Percentiles rank a stretch among this genome's conserved stretches.
Evolutionary conservation across 2,113 vertebrate genomes (phyloP).

Genomic region (Larimichthys polyactis): DNA sequence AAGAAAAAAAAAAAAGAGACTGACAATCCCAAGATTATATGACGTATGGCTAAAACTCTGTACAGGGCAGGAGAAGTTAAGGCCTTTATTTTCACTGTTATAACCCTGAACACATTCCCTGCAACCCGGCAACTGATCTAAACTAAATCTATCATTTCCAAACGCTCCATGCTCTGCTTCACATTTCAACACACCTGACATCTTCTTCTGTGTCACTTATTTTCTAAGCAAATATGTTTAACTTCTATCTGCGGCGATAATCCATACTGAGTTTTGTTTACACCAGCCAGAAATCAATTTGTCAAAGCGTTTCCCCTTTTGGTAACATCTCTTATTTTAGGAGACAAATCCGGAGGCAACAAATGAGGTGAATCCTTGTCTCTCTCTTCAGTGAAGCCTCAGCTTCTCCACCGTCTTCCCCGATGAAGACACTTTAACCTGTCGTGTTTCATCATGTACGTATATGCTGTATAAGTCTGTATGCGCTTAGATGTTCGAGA

Average conservation of each 20-base stretch:
- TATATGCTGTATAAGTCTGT: background rate
- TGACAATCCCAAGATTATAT: slow-evolving; percentile 12
- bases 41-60: background rate
- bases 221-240: slow-evolving; percentile 18
- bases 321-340: slow-evolving; percentile 40
- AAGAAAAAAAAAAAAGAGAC: background rate
- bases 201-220: background rate
- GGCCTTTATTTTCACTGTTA: background rate
- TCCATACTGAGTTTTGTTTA: slow-evolving; percentile 35
- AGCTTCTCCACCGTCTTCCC: background rate
- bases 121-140: background rate
- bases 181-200: slow-evolving; percentile 22
- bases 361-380: slow-evolving; percentile 22
- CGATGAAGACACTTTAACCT: background rate
- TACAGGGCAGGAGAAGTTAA: background rate
- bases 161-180: background rate
- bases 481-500: background rate
- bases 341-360: slow-evolving; percentile 33
- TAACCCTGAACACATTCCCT: slow-evolving; percentile 12
- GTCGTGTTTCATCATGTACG: background rate
- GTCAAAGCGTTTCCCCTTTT: slow-evolving; percentile 28
- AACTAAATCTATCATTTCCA: background rate
- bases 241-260: slow-evolving; percentile 14
- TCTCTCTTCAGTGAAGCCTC: slow-evolving; percentile 5
- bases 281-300: slow-evolving; percentile 33